phyloP scores from a whole-genome alignment of 2,797 vertebrate genomes.

The Sebastes trivittatus region DNA sequence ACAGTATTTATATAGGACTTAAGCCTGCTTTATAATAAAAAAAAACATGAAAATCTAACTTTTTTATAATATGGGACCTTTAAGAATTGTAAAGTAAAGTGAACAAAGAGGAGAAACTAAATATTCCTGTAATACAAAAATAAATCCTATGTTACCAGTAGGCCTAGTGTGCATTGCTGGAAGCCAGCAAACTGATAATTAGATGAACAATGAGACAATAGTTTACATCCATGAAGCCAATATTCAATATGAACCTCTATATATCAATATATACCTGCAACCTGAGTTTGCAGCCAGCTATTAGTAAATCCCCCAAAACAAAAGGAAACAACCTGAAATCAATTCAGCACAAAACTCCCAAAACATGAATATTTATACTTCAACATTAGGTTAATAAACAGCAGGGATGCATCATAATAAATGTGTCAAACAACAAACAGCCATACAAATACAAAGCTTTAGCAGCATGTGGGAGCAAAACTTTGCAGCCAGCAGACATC shows the following conservation, averaged over 20 bases:
- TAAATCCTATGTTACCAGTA: background rate
- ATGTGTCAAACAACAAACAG: background rate
- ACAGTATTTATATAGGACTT: no score
- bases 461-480: background rate
- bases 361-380: constrained; percentile 20
- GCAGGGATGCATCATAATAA: background rate
- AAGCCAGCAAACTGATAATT: background rate
- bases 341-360: constrained; percentile 8
- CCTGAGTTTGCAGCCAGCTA: background rate
- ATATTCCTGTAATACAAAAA: background rate
- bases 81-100: no score
- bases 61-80: no score
- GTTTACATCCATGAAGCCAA: background rate
- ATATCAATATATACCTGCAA: background rate
- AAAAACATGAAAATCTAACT: no score
- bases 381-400: constrained; percentile 23
- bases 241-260: background rate
- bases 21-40: no score
- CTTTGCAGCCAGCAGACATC: background rate
- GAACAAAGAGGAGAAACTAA: background rate
- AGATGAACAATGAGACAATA: background rate
- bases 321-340: constrained; percentile 26
- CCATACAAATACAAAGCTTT: background rate
- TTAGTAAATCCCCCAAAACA: background rate
- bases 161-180: background rate